A percentile compares a stretch with the other conserved stretches of the same genome.
These are phyloP conservation scores for Chrysomela aeneicollis DNA, from an alignment of 2,888 invertebrate species.

Conservation along the genomic window DNA sequence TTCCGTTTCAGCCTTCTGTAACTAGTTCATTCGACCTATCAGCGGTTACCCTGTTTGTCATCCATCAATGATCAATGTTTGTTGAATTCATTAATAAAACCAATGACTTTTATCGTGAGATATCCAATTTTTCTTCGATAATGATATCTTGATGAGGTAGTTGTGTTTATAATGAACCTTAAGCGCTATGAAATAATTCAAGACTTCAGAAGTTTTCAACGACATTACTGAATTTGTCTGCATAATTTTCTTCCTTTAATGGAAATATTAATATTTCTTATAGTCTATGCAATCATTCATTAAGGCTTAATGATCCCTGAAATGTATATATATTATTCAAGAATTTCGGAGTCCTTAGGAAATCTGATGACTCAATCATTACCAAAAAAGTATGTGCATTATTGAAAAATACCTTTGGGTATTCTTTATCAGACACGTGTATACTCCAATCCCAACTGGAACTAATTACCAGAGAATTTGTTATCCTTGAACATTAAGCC, in stretches of 20 bases:
- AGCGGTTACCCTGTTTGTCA: too few species aligned
- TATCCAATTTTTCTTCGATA: not conserved
- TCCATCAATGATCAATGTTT: too few species aligned
- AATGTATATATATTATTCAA: not conserved
- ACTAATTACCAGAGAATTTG: too few species aligned
- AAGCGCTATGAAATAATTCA: not conserved
- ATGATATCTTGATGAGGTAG: constrained; percentile 4
- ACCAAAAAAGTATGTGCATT: too few species aligned
- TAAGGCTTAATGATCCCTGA: not conserved
- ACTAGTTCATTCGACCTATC: too few species aligned
- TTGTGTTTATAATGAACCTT: not conserved
- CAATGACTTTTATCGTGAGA: not conserved
- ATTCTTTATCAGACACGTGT: too few species aligned
- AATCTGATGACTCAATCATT: too few species aligned
- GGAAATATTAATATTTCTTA: not conserved
- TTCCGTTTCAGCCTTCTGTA: too few species aligned
- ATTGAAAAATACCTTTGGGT: too few species aligned
- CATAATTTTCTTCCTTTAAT: not conserved
- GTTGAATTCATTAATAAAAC: too few species aligned
- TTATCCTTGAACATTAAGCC: too few species aligned
- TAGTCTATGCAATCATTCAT: not conserved
- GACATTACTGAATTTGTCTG: not conserved
- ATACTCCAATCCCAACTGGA: too few species aligned
- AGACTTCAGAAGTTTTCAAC: not conserved
- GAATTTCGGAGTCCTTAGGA: not conserved